Evolutionary conservation across 2,888 invertebrate genomes (phyloP).

Genomic region (Pyrrhia umbra): DNA sequence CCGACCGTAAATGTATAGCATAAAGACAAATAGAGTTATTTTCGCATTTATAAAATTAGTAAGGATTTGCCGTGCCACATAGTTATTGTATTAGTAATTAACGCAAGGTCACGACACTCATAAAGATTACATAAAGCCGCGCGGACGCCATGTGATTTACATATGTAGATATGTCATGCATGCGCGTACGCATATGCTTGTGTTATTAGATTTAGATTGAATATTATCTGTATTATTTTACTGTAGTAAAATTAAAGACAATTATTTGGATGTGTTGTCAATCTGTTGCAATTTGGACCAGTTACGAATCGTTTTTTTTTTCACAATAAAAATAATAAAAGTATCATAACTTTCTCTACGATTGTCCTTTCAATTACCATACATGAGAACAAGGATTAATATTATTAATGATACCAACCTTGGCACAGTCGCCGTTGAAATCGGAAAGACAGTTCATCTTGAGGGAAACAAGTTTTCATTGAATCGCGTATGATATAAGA

Average conservation of each 20-base stretch:
- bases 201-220: constrained; percentile 31
- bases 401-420: constrained; percentile 39
- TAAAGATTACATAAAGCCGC: constrained; percentile 55
- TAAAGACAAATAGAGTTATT: not conserved
- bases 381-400: constrained; percentile 3
- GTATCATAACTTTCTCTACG: not conserved
- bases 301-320: not conserved
- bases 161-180: constrained; percentile 51
- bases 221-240: constrained; percentile 5
- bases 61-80: constrained; percentile 28
- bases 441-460: constrained; percentile 55
- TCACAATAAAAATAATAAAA: not conserved
- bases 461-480: constrained; percentile 80
- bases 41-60: not conserved
- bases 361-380: not conserved
- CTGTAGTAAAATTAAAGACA: not conserved
- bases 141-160: constrained; percentile 50
- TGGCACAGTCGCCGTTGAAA: constrained; percentile 59
- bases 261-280: not conserved
- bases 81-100: constrained; percentile 51
- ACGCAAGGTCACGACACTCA: constrained; percentile 56
- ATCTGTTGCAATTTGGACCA: not conserved
- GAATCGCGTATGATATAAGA: constrained; percentile 56
- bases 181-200: constrained; percentile 46
- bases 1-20: too few relatives aligned